Evolutionary conservation across 2,888 invertebrate genomes (phyloP).

Genomic region (Masnerella sp.): DNA sequence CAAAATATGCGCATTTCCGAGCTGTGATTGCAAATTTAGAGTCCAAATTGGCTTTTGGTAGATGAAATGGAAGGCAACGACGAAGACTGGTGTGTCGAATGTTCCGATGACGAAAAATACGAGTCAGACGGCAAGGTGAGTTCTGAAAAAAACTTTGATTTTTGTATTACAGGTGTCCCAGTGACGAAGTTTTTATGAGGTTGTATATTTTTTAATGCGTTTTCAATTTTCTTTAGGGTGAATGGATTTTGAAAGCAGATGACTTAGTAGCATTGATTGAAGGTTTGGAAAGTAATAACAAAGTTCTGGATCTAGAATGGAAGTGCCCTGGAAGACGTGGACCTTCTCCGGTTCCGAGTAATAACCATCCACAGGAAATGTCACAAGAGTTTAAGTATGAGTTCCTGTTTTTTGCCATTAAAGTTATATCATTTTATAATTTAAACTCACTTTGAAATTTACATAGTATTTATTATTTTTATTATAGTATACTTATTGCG

Average conservation of each 20-base stretch:
- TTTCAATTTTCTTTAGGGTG: slow-evolving; percentile 64
- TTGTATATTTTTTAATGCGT: background rate
- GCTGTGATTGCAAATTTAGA: background rate
- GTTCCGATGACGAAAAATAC: slow-evolving; percentile 83
- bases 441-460: no score
- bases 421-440: slow-evolving; percentile 4
- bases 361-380: slow-evolving; percentile 75
- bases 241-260: slow-evolving; percentile 84
- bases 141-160: background rate
- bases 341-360: slow-evolving; percentile 84
- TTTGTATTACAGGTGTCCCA: no score
- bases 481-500: no score
- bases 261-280: slow-evolving; percentile 86
- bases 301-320: slow-evolving; percentile 86
- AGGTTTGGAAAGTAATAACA: slow-evolving; percentile 82
- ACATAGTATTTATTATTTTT: slow-evolving; percentile 25
- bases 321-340: slow-evolving; percentile 88
- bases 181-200: no score
- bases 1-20: slow-evolving; percentile 10
- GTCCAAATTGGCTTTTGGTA: slow-evolving; percentile 13
- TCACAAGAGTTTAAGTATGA: slow-evolving; percentile 71
- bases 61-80: slow-evolving; percentile 73
- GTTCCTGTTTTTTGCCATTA: background rate
- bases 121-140: slow-evolving; percentile 72
- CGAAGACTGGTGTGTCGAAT: slow-evolving; percentile 82